Conservation (phyloP, 2,888 invertebrate species). For the Amblyjoppa proteus region DNA sequence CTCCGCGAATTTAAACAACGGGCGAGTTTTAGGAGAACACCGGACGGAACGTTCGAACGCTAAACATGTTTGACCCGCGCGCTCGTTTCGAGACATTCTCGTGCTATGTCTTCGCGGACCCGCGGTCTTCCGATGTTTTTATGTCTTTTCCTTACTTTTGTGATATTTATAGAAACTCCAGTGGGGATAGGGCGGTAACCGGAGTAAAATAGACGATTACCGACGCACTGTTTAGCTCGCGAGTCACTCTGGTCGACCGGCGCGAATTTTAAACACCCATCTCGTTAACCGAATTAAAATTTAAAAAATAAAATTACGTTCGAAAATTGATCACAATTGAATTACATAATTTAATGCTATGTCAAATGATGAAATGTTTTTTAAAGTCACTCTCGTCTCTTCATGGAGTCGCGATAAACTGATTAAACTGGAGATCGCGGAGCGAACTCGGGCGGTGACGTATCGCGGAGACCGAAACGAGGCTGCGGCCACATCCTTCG, state of each 20-base stretch:
- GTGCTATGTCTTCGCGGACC: constrained; percentile 34
- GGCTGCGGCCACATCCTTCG: constrained; percentile 33
- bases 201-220: constrained; percentile 52
- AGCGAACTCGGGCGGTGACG: constrained; percentile 16
- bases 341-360: not conserved
- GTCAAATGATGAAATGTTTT: not conserved
- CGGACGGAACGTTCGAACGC: constrained; percentile 23
- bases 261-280: not conserved
- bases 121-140: constrained; percentile 70
- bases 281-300: not conserved
- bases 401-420: constrained; percentile 13
- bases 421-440: not conserved
- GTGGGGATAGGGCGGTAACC: not conserved
- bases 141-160: constrained; percentile 73
- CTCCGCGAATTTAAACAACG: constrained; percentile 45
- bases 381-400: not conserved
- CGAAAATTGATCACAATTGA: not conserved
- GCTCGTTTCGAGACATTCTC: constrained; percentile 36
- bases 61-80: constrained; percentile 52
- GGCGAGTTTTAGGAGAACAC: constrained; percentile 30
- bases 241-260: constrained; percentile 38
- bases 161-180: constrained; percentile 71
- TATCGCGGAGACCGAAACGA: constrained; percentile 2
- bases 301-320: not conserved
- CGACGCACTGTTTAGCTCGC: constrained; percentile 51